Base-by-base conservation (phyloP, 1,140 invertebrate genomes). In the Phymastichus coffea region DNA sequence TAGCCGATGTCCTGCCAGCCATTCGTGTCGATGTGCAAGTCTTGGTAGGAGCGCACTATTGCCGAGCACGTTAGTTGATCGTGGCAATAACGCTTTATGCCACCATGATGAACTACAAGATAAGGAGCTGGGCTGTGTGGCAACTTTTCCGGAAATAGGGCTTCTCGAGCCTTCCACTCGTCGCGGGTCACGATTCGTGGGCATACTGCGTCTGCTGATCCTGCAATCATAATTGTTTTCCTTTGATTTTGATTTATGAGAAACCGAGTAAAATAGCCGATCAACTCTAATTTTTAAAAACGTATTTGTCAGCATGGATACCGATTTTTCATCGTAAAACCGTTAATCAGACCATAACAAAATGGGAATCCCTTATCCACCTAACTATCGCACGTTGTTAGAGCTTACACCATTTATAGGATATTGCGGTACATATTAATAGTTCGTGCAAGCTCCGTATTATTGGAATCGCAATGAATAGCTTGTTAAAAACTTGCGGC, bases 1-100 rank as follows among this genome's bases (percentile, higher is more conserved):
- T 86, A 87, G 2, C 78, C 83, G 14, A 87, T 89, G 67, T 92
- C 90, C 67, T 78, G 82, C 88, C 88, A 91, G 1, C 78, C 77
- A 9, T 78, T 80, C 19, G 70, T 75, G 43, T 87, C 79, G 65
- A 86, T 80, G 56, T 85, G 84, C 3, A 76, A 75, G 7, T 78
- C 65, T 61, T 87, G 85, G 23, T 85, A 81, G 1, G 55, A 64
- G 15, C 76, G 74, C 0, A 87, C 79, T 10, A 76, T 70, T 2
- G 57, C 61, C 0, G 69, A 69, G 15, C 81, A 84, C 0, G 61
- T 53, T 1, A 58, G 33, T 19, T 74, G 41, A 1, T 72, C 71
- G 40, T 61, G 61, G 57, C 82, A 84, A 15, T 65, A 66, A 0
- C 58, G 19, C 1, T 19, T 10, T 4, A 63, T 66, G 8, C 74